These are phyloP conservation scores for Geotrypetes seraphini DNA, from an alignment of 2,797 vertebrate genomes.

Conservation along the genomic window DNA sequence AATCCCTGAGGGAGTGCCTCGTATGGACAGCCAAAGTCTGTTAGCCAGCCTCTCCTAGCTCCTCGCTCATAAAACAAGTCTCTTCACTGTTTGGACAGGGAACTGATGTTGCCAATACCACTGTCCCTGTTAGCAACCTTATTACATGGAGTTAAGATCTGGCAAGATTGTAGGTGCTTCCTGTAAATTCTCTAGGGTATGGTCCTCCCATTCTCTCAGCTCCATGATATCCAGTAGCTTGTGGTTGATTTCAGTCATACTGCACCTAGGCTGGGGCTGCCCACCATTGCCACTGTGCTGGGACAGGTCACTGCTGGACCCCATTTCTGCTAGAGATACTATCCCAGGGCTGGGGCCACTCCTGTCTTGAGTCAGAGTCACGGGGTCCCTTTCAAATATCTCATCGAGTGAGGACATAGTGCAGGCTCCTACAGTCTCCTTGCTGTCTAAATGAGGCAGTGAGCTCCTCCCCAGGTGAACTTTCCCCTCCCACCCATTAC, in stretches of 20 bases:
- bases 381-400: slow-evolving; percentile 78
- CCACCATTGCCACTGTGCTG: no score
- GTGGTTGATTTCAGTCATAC: slow-evolving; percentile 41
- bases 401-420: slow-evolving; percentile 74
- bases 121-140: slow-evolving; percentile 85
- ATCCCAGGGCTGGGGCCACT: no score
- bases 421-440: slow-evolving; percentile 51
- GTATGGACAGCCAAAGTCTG: no score
- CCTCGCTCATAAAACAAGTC: slow-evolving; percentile 68
- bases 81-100: slow-evolving; percentile 82
- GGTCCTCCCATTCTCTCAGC: slow-evolving; percentile 47
- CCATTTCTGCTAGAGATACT: slow-evolving; percentile 21
- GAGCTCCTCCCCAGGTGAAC: slow-evolving; percentile 40
- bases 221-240: slow-evolving; percentile 57
- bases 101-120: slow-evolving; percentile 87
- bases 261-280: slow-evolving; percentile 56
- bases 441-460: slow-evolving; percentile 36
- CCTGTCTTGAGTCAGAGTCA: slow-evolving; percentile 70
- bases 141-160: slow-evolving; percentile 50
- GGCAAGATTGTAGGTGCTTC: slow-evolving; percentile 26
- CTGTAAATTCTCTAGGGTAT: slow-evolving; percentile 30
- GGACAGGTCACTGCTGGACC: slow-evolving; percentile 17
- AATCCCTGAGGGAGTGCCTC: slow-evolving; percentile 48
- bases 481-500: no score
- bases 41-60: slow-evolving; percentile 40